Percentiles rank a stretch among this genome's conserved stretches.
These are phyloP conservation scores for Chelonoidis abingdonii DNA, from an alignment of 2,113 vertebrate genomes.

Conservation along the genomic window DNA sequence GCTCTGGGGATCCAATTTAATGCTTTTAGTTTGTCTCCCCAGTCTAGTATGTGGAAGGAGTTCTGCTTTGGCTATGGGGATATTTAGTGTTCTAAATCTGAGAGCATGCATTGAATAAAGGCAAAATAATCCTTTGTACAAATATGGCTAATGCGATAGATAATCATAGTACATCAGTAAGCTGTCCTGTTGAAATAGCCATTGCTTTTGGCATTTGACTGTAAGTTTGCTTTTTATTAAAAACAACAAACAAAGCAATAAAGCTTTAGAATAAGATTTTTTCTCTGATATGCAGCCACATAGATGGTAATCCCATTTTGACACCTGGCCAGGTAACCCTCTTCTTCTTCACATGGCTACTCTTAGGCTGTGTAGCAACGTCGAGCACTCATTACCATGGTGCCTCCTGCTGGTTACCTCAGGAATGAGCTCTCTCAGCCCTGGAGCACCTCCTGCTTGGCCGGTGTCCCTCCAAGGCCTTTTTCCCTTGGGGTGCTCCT, in stretches of 20 bases:
- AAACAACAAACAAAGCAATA: not conserved
- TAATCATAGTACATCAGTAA: not conserved
- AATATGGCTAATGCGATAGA: not conserved
- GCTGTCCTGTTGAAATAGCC: not conserved
- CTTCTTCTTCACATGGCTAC: not conserved
- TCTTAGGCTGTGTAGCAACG: not conserved
- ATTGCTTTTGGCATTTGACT: not conserved
- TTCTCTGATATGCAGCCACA: not conserved
- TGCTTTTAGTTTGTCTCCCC: slow-evolving; percentile 15
- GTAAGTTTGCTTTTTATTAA: not conserved
- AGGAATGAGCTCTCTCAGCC: too few relatives aligned
- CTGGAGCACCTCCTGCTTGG: too few relatives aligned
- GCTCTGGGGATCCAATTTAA: not conserved
- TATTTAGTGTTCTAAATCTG: not conserved
- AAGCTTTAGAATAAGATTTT: not conserved
- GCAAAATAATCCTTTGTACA: not conserved
- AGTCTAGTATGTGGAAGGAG: not conserved
- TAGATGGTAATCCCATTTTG: not conserved
- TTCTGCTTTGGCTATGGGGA: not conserved
- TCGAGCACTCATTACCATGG: too few relatives aligned
- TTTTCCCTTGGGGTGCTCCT: too few relatives aligned
- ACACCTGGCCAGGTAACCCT: not conserved
- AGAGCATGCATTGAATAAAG: not conserved
- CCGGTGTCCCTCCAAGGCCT: too few relatives aligned
- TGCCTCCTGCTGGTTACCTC: too few relatives aligned